Evolutionary conservation across 2,797 vertebrate species (phyloP), one percentile per base, ranked within the genome.

Genomic region (Chaunax sp.): DNA sequence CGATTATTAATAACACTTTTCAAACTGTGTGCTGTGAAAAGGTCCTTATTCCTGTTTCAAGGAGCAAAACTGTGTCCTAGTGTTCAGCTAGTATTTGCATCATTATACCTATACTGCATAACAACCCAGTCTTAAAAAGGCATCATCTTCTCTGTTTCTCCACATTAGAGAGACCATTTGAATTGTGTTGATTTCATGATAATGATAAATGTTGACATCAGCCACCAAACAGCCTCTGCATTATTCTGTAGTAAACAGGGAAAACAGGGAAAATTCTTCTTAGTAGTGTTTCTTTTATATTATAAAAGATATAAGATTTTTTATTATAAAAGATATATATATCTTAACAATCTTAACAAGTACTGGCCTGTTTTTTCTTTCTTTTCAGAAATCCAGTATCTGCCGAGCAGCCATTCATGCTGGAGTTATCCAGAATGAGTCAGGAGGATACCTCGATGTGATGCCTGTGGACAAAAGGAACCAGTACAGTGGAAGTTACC

Each of bases 391-490:
- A 62, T 99, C 98, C 33, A 98, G 98, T 66, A 97, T 99, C 83
- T 99, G 98, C 85, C 92, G 96, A 81, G 94, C 97, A 18, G 97
- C 96, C 0, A 82, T 99, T 12, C 98, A 99, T 0, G 96, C 97
- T 5, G 98, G 98, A 2, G 97, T 99, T 60, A 94, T 99, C 80
- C 94, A 83, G 79, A 96, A 91, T 58, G 89, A 92, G 20, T 90
- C 95, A 0, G 98, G 98, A 0, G 98, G 98, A 9, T 99, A 99
- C 14, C 92, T 99, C 1, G 98, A 99, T 16, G 90, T 98, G 26
- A 98, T 99, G 97, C 97, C 97, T 7, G 91, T 97, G 41, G 97
- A 99, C 82, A 95, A 91, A 80, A 95, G 95, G 84, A 95, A 81
- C 77, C 91, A 94, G 74, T 98, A 98, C 37, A 80, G 80, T 5